Evolutionary conservation across 2,888 invertebrate genomes (phyloP), one percentile per base, ranked within the genome.

Genomic region (Pollenia angustigena): DNA sequence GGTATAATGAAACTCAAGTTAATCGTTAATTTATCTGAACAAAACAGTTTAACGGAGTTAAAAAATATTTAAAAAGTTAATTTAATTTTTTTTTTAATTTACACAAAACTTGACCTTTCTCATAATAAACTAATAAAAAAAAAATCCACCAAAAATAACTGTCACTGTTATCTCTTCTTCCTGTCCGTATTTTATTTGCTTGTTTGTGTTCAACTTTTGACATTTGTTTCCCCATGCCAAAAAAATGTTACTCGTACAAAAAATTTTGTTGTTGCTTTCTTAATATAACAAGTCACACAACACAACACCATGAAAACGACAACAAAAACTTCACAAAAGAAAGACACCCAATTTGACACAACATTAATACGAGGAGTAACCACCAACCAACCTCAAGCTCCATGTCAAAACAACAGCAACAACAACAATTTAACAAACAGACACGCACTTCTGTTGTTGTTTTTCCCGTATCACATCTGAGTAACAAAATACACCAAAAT

Each of bases 331-430:
- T 48, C 48, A 72, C 64, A 81, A 74, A 74, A 81, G 54, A 81
- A 32, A 32, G 54, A 84, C 87, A 78, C 75, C 72, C 76, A 84
- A 81, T 76, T 87, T 84, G 54, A 81, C 86, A 87, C 80, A 81
- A 86, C 69, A 78, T 69, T 78, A 52, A 71, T 78, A 78, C 71
- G 68, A 71, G 82, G 58, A 54, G 82, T 69, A 56, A 7, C 7
- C n/a, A 48, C 3, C 18, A 54, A 74, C 12, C 60, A 75, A 81
- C 71, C 75, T 84, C 76, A 76, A 84, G 81, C 76, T 72, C 60
- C 86, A 81, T 76, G 86, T 87, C 83, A 87, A 71, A 60, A 64
- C 44, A 75, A 81, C 14, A 69, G 50, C n/a, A 56, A 54, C 44
- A 56, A 44, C 58, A 66, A 42, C 71, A 46, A 48, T 42, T 52